These are phyloP conservation scores for Synanthedon vespiformis DNA, from an alignment of 2,888 invertebrate genomes.

Conservation along the genomic window DNA sequence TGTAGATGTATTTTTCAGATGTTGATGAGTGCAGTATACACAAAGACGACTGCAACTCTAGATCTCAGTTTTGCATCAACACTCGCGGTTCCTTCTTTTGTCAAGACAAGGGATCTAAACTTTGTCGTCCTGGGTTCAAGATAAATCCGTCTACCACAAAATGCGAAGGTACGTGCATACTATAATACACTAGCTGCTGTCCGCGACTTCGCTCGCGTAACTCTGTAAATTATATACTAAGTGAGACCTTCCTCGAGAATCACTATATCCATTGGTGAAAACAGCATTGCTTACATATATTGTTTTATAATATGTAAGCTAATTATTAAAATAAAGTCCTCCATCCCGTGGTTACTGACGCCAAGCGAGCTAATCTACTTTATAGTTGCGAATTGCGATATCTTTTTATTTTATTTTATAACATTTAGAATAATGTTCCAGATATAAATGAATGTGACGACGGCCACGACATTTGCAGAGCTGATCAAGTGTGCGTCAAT, in stretches of 20 bases:
- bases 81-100: slow-evolving; percentile 77
- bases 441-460: slow-evolving; percentile 89
- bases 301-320: too few species aligned
- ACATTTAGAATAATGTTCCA: slow-evolving; percentile 28
- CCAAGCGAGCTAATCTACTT: too few species aligned
- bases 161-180: slow-evolving; percentile 72
- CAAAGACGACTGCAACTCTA: slow-evolving; percentile 73
- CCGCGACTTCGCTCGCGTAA: too few species aligned
- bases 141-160: slow-evolving; percentile 54
- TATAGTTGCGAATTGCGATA: background rate
- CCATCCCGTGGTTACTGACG: background rate
- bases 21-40: slow-evolving; percentile 78
- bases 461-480: slow-evolving; percentile 80
- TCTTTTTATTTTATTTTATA: background rate
- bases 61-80: slow-evolving; percentile 78
- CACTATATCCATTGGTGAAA: too few species aligned
- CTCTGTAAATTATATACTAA: too few species aligned
- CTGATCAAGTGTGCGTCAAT: slow-evolving; percentile 85
- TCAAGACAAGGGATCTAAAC: slow-evolving; percentile 69
- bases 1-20: slow-evolving; percentile 50
- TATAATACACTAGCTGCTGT: too few species aligned
- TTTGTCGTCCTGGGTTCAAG: slow-evolving; percentile 75
- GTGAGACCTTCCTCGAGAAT: too few species aligned
- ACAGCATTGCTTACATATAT: too few species aligned
- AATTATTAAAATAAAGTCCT: too few species aligned